These are phyloP conservation scores for Clupea harengus DNA, from an alignment of 2,113 vertebrate species.

Conservation along the genomic window DNA sequence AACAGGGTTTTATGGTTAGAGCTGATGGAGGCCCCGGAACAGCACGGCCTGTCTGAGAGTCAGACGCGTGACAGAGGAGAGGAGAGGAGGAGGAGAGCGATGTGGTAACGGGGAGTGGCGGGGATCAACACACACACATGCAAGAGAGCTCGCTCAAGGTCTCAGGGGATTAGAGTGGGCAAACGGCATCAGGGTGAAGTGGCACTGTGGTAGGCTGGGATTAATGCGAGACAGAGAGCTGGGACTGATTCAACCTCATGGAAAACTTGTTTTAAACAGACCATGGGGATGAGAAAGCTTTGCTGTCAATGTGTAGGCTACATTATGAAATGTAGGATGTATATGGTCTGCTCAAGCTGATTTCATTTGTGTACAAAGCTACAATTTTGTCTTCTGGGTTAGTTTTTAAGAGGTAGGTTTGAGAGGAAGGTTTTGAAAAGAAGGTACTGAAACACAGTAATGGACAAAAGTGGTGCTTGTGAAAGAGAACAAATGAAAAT, in stretches of 20 bases:
- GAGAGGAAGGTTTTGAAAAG: no score
- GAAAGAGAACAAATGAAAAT: no score
- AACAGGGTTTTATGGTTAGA: conserved; percentile 46
- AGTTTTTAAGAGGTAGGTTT: neutral
- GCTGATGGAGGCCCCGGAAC: neutral
- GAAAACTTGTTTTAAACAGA: neutral
- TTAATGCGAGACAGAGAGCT: neutral
- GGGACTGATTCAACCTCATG: neutral
- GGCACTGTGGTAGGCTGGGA: neutral
- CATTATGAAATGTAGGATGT: neutral
- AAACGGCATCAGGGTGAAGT: neutral
- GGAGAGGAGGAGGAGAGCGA: neutral
- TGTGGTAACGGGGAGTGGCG: neutral
- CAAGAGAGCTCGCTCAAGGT: neutral
- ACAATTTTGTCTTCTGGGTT: no score
- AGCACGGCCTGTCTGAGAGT: neutral
- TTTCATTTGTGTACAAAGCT: neutral
- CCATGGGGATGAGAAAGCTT: neutral
- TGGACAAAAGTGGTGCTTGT: no score
- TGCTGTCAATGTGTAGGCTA: neutral
- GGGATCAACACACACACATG: neutral
- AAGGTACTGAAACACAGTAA: neutral
- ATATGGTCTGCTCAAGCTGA: neutral
- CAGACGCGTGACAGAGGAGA: neutral
- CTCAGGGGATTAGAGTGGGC: neutral